Evolutionary conservation across 1,140 invertebrate genomes (phyloP), one percentile per base, ranked within the genome.

Genomic region (Drosophila chauvacae): DNA sequence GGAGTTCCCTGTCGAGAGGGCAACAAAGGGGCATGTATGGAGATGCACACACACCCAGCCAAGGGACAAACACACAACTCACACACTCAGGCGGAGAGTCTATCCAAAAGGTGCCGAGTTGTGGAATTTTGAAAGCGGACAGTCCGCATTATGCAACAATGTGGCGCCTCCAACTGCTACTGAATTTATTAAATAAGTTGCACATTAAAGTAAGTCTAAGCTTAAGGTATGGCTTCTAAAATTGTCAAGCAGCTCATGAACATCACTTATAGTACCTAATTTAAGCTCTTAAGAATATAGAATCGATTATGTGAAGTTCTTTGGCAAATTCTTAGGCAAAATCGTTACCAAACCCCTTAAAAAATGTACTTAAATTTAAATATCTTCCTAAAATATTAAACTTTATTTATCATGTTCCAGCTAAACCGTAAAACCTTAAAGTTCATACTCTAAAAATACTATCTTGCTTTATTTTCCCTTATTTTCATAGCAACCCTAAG

Each of bases 91-190:
- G 37, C 44, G 33, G 45, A 76, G 71, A 60, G 69, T 59, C 69
- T 72, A 72, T 72, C 71, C 61, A 76, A 76, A 75, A 82, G 80
- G 80, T 79, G 80, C 39, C 75, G 75, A 83, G 75, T 77, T 82
- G 80, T 83, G 71, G 73, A 71, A 53, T 75, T 76, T 76, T 76
- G 61, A 76, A 66, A 76, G 73, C 71, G 73, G 72, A 75, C 72
- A 76, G 71, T 75, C 44, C 60, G 50, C 60, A 75, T 75, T 75
- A 75, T 57, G 72, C 71, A 76, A 76, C 72, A 76, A 65, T 65
- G 71, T 72, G 69, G 53, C 45, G 55, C 44, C 20, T 45, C n/a
- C 30, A 16, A 51, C n/a, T 5, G 35, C 30, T 39, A 44, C n/a
- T 13, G 35, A 57, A 56, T 58, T 47, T 42, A 47, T 71, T 60